These are phyloP conservation scores for Pantelozetes paolii DNA, from an alignment of 2,888 invertebrate genomes.

Conservation along the genomic window DNA sequence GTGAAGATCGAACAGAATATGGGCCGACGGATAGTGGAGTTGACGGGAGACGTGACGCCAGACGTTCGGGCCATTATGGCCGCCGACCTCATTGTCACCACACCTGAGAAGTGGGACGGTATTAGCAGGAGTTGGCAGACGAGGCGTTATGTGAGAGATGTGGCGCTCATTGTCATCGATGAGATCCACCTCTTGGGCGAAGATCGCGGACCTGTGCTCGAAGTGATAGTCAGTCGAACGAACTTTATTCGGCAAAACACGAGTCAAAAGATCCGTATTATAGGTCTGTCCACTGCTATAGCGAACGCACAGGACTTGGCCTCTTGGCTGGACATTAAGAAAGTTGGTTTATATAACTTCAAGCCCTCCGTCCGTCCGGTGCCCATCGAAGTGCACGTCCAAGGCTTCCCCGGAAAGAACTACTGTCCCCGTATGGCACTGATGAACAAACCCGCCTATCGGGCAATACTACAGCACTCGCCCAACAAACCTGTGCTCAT, in stretches of 20 bases:
- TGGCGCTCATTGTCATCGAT: slow-evolving; percentile 89
- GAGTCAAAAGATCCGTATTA: slow-evolving; percentile 71
- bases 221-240: slow-evolving; percentile 95
- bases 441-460: slow-evolving; percentile 98
- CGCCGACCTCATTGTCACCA: slow-evolving; percentile 92
- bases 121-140: slow-evolving; percentile 98
- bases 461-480: slow-evolving; percentile 85
- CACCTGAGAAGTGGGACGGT: slow-evolving; percentile 99
- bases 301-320: slow-evolving; percentile 96
- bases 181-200: slow-evolving; percentile 90
- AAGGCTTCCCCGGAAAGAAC: slow-evolving; percentile 94
- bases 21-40: slow-evolving; percentile 80
- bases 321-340: slow-evolving; percentile 83
- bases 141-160: slow-evolving; percentile 80
- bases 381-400: slow-evolving; percentile 86
- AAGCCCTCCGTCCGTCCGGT: slow-evolving; percentile 96
- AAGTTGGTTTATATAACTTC: slow-evolving; percentile 91
- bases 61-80: slow-evolving; percentile 74
- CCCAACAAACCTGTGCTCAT: slow-evolving; percentile 84
- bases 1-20: slow-evolving; percentile 67
- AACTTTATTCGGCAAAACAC: slow-evolving; percentile 85
- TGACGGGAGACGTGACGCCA: slow-evolving; percentile 89
- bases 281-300: slow-evolving; percentile 93
- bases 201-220: slow-evolving; percentile 65
- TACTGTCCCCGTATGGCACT: slow-evolving; percentile 99